Evolutionary conservation across 2,797 vertebrate genomes (phyloP).

Genomic region (Pampus argenteus): DNA sequence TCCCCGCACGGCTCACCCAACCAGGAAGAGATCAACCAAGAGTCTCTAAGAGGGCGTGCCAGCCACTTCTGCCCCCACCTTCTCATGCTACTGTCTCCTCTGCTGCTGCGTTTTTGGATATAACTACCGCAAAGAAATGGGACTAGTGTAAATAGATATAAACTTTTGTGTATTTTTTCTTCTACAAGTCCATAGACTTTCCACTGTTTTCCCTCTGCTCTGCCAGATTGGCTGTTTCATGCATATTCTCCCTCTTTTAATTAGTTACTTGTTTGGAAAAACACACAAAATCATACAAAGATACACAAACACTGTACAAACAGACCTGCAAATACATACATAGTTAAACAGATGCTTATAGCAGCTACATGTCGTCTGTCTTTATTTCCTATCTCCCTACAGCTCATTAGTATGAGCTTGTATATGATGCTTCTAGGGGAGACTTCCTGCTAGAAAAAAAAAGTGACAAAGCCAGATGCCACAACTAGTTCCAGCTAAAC

Average conservation of each 20-base stretch:
- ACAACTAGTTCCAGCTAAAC: background rate
- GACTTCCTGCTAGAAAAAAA: background rate
- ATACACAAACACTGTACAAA: constrained; percentile 31
- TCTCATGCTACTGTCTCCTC: constrained; percentile 55
- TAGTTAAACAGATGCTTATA: constrained; percentile 38
- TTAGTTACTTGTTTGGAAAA: constrained; percentile 47
- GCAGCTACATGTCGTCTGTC: constrained; percentile 32
- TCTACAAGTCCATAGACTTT: constrained; percentile 57
- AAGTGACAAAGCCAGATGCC: constrained; percentile 19
- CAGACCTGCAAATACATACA: constrained; percentile 40
- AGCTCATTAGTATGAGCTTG: constrained; percentile 24
- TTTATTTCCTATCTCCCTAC: constrained; percentile 17
- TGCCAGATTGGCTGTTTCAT: constrained; percentile 65
- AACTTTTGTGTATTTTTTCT: constrained; percentile 66
- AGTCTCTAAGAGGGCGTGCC: constrained; percentile 85
- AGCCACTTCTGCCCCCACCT: constrained; percentile 17
- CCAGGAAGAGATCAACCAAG: constrained; percentile 89
- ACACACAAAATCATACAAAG: constrained; percentile 32
- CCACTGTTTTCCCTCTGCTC: constrained; percentile 53
- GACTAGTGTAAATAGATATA: constrained; percentile 63
- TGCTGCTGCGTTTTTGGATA: constrained; percentile 68
- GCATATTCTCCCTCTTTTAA: constrained; percentile 68
- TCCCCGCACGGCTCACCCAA: constrained; percentile 50
- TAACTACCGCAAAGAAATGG: constrained; percentile 49
- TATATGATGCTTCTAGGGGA: constrained; percentile 20